Evolutionary conservation across 2,797 vertebrate species (phyloP).

Genomic region (Furcifer pardalis): DNA sequence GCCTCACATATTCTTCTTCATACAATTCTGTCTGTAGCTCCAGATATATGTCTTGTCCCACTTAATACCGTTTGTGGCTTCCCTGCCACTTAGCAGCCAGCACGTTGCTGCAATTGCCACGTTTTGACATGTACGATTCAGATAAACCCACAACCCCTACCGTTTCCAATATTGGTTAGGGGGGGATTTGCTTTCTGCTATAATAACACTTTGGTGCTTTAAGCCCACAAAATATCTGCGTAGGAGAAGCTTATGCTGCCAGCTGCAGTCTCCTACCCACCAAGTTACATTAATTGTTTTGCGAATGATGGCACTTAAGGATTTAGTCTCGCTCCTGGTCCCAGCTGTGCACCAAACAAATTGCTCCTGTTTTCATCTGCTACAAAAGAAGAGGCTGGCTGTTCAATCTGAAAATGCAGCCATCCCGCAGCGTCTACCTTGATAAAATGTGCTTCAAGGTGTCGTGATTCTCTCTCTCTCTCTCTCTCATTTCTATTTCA

Average conservation of each 20-base stretch:
- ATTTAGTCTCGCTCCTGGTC: constrained; percentile 54
- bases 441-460: neutral
- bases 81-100: constrained; percentile 17
- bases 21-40: too few relatives aligned
- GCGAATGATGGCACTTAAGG: constrained; percentile 63
- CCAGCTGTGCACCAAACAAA: constrained; percentile 52
- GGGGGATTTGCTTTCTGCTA: constrained; percentile 54
- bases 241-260: constrained; percentile 53
- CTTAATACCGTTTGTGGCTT: constrained; percentile 6
- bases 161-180: constrained; percentile 60
- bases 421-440: constrained; percentile 37
- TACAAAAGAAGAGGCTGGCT: constrained; percentile 35
- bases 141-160: constrained; percentile 52
- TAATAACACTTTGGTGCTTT: constrained; percentile 64
- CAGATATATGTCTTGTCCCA: neutral
- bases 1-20: neutral
- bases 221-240: constrained; percentile 59
- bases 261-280: constrained; percentile 58
- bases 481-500: neutral
- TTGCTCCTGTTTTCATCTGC: constrained; percentile 48
- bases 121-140: constrained; percentile 51
- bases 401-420: constrained; percentile 46
- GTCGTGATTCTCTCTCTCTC: neutral
- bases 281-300: constrained; percentile 54
- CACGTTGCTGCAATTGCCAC: neutral